Percentiles rank a stretch among this genome's conserved stretches.
These are phyloP conservation scores for Julus scanicus DNA, from an alignment of 2,888 invertebrate genomes.

Conservation along the genomic window DNA sequence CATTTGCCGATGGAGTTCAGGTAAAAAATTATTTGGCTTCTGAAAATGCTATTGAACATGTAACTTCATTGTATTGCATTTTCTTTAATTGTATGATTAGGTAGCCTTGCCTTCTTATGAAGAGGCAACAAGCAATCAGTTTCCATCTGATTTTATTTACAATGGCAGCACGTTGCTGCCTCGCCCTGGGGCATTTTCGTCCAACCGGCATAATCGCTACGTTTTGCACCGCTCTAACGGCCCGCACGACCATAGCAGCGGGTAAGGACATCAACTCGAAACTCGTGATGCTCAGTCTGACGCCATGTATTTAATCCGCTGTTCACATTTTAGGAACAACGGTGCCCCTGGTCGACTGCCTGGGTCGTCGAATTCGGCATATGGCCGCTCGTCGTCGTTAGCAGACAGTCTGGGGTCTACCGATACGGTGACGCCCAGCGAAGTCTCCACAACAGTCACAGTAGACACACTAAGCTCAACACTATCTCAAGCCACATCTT, in stretches of 20 bases:
- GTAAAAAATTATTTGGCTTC: slow-evolving; percentile 56
- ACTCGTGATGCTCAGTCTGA: too few species aligned
- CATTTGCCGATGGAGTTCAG: slow-evolving; percentile 70
- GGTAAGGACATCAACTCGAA: slow-evolving; percentile 41
- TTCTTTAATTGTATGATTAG: slow-evolving; percentile 59
- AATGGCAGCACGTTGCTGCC: slow-evolving; percentile 14
- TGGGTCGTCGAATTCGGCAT: slow-evolving; percentile 48
- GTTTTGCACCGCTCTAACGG: not conserved
- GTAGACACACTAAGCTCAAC: slow-evolving; percentile 70
- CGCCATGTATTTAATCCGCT: too few species aligned
- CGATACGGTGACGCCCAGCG: slow-evolving; percentile 71
- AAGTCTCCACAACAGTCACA: slow-evolving; percentile 70
- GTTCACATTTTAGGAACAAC: not conserved
- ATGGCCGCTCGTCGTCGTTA: slow-evolving; percentile 60
- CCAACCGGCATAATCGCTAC: slow-evolving; percentile 28
- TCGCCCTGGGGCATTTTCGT: slow-evolving; percentile 14
- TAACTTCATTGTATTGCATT: not conserved
- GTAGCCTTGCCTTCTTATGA: slow-evolving; percentile 69
- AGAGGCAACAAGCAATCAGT: slow-evolving; percentile 68
- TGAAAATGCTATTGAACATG: not conserved
- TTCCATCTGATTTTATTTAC: slow-evolving; percentile 55
- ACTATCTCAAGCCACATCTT: slow-evolving; percentile 67
- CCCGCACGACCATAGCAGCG: slow-evolving; percentile 26
- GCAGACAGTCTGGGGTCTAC: slow-evolving; percentile 69
- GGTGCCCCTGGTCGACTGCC: slow-evolving; percentile 16